A percentile compares a stretch with the other conserved stretches of the same genome.
These are phyloP conservation scores for Ctenochaetus hawaiiensis DNA, from an alignment of 2,797 vertebrate genomes.

Conservation along the genomic window DNA sequence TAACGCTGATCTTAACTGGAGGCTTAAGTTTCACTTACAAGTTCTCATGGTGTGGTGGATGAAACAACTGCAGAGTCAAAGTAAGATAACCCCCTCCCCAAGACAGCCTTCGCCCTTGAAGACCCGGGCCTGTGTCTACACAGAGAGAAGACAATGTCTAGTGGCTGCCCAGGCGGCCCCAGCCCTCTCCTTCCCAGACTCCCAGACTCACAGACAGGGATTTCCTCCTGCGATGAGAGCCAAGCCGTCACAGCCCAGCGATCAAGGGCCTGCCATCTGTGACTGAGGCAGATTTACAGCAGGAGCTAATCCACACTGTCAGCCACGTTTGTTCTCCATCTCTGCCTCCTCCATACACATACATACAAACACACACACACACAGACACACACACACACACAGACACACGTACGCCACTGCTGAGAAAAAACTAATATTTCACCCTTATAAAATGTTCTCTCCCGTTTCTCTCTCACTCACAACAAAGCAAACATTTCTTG, in stretches of 20 bases:
- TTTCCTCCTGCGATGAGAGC: constrained; percentile 84
- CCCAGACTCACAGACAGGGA: constrained; percentile 82
- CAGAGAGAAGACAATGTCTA: constrained; percentile 74
- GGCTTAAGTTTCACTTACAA: constrained; percentile 66
- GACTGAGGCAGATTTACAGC: constrained; percentile 85
- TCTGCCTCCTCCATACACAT: constrained; percentile 66
- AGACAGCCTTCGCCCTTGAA: constrained; percentile 55
- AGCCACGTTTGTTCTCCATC: constrained; percentile 79
- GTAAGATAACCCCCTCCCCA: constrained; percentile 53
- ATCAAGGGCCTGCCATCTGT: constrained; percentile 87
- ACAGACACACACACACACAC: constrained; percentile 38
- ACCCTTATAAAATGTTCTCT: constrained; percentile 40
- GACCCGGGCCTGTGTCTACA: constrained; percentile 58
- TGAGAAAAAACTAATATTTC: constrained; percentile 59
- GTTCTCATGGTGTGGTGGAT: constrained; percentile 44
- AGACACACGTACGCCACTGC: constrained; percentile 27
- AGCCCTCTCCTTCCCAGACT: constrained; percentile 74
- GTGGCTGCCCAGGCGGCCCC: constrained; percentile 69
- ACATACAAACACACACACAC: constrained; percentile 50
- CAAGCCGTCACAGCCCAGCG: constrained; percentile 85
- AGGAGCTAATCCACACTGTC: constrained; percentile 86
- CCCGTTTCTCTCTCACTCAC: constrained; percentile 6
- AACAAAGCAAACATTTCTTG: constrained; percentile 45
- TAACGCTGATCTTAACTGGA: constrained; percentile 70
- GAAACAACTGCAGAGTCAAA: constrained; percentile 65